A percentile compares a stretch with the other conserved stretches of the same genome.
phyloP scores from a whole-genome alignment of 2,113 vertebrate species.

The Fulica atra region DNA sequence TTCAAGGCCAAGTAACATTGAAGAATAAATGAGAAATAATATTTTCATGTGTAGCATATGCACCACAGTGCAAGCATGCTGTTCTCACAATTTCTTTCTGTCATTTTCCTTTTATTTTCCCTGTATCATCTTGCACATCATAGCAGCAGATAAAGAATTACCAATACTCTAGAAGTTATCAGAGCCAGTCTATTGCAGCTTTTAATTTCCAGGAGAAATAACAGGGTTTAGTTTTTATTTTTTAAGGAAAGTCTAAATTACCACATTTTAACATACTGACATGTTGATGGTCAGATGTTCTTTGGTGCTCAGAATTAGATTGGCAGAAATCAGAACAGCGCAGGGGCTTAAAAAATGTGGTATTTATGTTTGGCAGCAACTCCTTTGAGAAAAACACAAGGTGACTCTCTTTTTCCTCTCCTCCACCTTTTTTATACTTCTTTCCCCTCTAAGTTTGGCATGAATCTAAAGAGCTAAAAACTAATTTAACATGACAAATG shows the following conservation, averaged over 20 bases:
- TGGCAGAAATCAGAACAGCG: slow-evolving; percentile 69
- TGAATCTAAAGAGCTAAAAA: slow-evolving; percentile 69
- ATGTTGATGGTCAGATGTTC: slow-evolving; percentile 74
- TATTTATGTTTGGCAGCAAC: slow-evolving; percentile 73
- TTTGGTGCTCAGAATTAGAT: slow-evolving; percentile 68
- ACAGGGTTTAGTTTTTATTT: slow-evolving; percentile 29
- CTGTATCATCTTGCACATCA: background rate
- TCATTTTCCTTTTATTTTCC: slow-evolving; percentile 40
- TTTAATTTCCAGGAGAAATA: slow-evolving; percentile 71
- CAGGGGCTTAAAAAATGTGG: slow-evolving; percentile 60
- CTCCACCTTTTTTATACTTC: slow-evolving; percentile 25
- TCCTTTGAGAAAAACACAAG: slow-evolving; percentile 69
- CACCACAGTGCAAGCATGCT: background rate
- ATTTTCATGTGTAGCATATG: background rate
- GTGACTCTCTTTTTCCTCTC: slow-evolving; percentile 58
- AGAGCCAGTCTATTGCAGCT: slow-evolving; percentile 44
- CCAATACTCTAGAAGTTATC: slow-evolving; percentile 18
- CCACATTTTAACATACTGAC: slow-evolving; percentile 72
- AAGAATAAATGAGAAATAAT: background rate
- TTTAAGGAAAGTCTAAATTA: slow-evolving; percentile 67
- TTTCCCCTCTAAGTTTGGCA: slow-evolving; percentile 57
- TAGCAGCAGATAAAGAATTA: slow-evolving; percentile 52
- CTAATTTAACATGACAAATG: slow-evolving; percentile 72
- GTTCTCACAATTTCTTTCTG: background rate
- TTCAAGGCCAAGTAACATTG: background rate